These are phyloP conservation scores for Shargacucullia verbasci DNA, from an alignment of 2,888 invertebrate genomes.

Conservation along the genomic window DNA sequence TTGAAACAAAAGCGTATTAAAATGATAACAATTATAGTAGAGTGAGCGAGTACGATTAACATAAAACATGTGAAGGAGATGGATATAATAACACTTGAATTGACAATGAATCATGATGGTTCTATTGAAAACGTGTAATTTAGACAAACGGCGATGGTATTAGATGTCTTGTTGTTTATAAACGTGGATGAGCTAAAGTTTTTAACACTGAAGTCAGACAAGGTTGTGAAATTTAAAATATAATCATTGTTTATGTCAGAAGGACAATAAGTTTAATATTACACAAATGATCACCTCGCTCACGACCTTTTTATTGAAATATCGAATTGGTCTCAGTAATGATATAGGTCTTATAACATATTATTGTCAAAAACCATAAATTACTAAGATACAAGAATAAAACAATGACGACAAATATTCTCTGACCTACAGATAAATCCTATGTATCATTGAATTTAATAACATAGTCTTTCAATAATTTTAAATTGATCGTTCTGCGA, in stretches of 20 bases:
- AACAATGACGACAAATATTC: too few relatives aligned
- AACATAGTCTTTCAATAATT: too few relatives aligned
- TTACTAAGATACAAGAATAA: too few relatives aligned
- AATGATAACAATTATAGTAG: slow-evolving; percentile 63
- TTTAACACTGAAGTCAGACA: slow-evolving; percentile 22
- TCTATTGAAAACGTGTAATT: slow-evolving; percentile 58
- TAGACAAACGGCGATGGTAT: slow-evolving; percentile 45
- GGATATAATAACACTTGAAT: slow-evolving; percentile 73
- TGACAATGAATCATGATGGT: slow-evolving; percentile 74
- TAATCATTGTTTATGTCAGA: slow-evolving; percentile 31
- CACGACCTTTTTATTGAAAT: slow-evolving; percentile 20
- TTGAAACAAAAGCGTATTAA: slow-evolving; percentile 58
- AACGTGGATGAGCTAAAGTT: slow-evolving; percentile 18
- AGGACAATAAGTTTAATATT: slow-evolving; percentile 23
- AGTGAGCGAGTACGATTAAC: slow-evolving; percentile 60
- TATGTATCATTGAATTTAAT: too few relatives aligned
- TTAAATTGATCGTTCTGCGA: too few relatives aligned
- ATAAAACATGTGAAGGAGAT: slow-evolving; percentile 60
- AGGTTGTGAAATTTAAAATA: slow-evolving; percentile 47
- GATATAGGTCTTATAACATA: too few relatives aligned
- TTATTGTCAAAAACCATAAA: too few relatives aligned
- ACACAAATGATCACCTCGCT: slow-evolving; percentile 29
- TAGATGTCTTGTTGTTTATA: slow-evolving; percentile 39
- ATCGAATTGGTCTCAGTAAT: slow-evolving; percentile 1
- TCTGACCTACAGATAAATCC: too few relatives aligned